phyloP scores from a whole-genome alignment of 2,888 invertebrate species.

The Embidobia sp. region DNA sequence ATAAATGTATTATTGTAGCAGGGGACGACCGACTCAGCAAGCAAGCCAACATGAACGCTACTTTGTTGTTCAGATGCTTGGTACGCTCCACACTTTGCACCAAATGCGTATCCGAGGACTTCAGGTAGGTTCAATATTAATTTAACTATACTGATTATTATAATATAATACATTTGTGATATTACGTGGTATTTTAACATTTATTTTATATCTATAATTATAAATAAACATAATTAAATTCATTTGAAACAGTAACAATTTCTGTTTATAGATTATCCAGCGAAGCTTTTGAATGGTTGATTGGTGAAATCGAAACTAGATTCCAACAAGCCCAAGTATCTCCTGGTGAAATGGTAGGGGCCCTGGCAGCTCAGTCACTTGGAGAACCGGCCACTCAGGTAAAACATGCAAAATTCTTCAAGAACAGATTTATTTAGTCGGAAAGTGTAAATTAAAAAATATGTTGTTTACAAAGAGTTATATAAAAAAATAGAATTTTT shows the following conservation, averaged over 20 bases:
- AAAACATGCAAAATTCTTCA: no score
- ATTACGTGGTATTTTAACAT: no score
- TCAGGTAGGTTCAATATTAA: constrained; percentile 81
- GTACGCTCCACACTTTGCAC: constrained; percentile 97
- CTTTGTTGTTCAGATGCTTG: constrained; percentile 96
- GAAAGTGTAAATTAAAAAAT: no score
- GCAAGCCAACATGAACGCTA: constrained; percentile 99
- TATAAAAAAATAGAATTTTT: no score
- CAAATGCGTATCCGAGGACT: constrained; percentile 98
- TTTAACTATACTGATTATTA: no score
- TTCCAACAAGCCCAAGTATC: constrained; percentile 97
- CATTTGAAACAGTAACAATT: no score
- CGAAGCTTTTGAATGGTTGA: constrained; percentile 99
- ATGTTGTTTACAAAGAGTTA: no score
- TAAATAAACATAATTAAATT: no score
- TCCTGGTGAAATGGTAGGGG: constrained; percentile 99
- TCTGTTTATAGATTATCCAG: constrained; percentile 86
- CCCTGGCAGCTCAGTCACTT: constrained; percentile 98
- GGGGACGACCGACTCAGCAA: constrained; percentile 97
- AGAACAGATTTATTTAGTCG: no score
- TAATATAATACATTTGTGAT: no score
- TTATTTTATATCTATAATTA: no score
- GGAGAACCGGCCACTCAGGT: constrained; percentile 99
- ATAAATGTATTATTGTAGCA: constrained; percentile 95
- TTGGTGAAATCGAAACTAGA: constrained; percentile 99